Base-by-base conservation (phyloP, 2,888 invertebrate genomes). In the Brenthis daphne region DNA sequence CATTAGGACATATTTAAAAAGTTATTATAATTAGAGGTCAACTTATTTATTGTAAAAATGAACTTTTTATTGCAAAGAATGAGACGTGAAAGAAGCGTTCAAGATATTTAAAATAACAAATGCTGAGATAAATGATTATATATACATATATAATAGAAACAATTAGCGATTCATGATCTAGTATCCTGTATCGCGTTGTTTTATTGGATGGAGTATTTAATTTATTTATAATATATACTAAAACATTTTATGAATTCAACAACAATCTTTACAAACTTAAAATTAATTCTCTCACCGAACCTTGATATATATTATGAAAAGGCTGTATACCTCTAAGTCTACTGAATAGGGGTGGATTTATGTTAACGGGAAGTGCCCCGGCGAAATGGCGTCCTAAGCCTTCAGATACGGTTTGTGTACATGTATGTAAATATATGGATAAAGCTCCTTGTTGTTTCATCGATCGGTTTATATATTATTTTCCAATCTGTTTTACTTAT, bases 281-380 rank as follows among this genome's bases (percentile, higher is more conserved):
- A 65, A 61, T 61, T 69, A 60, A 61, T 65, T 65, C 50, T 20
- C 51, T 55, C 48, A 56, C 13, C 61, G 20, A 63, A 65, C 61
- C 61, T 50, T 66, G 57, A 43, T 65, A 69, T 63, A 69, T 71
- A 71, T 71, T 70, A 73, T 71, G 69, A 66, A 67, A 70, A 65
- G 66, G 65, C 73, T 67, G 54, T 64, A 63, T 66, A 61, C 56
- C 68, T 66, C 69, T 67, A 57, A 69, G 68, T 69, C 63, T 70
- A 58, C 64, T 67, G 69, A 74, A 84, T 83, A 80, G 82, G 88
- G 71, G 87, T 85, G 86, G 89, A 88, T 89, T 90, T 89, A 88
- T 86, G 89, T 86, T 84, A 88, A 85, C 85, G 86, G 89, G 88
- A 90, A 89, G 88, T 87, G 83, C 82, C 86, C 85, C 82, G 80